Conservation (phyloP, 2,797 vertebrate species). For the Heliangelus exortis region DNA sequence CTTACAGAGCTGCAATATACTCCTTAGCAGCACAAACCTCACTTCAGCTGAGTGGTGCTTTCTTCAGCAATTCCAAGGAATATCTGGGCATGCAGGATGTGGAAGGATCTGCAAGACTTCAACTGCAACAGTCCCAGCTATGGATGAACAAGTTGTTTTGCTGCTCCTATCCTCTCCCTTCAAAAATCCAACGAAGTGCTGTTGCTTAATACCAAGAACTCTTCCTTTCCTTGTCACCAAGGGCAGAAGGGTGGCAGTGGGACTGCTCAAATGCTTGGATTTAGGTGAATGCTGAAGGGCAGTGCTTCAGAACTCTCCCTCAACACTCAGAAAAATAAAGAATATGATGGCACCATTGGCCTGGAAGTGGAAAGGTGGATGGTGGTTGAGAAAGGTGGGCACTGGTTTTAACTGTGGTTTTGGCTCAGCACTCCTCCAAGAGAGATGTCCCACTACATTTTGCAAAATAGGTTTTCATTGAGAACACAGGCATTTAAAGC, state of each 20-base stretch:
- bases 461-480: neutral
- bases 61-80: neutral
- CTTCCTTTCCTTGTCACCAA: neutral
- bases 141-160: neutral
- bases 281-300: neutral
- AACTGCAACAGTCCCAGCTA: neutral
- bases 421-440: neutral
- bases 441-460: neutral
- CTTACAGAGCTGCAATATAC: neutral
- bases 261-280: neutral
- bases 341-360: neutral
- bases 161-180: neutral
- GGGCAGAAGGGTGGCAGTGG: too few relatives aligned
- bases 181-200: neutral
- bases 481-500: neutral
- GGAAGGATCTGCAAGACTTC: neutral
- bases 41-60: rapidly evolving
- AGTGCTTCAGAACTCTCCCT: neutral
- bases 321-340: neutral
- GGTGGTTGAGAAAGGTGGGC: neutral
- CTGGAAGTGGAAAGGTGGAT: neutral
- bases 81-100: neutral
- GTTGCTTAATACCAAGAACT: neutral
- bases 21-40: neutral
- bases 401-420: neutral